phyloP scores from a whole-genome alignment of 30 jellyfish, hydroid and myxozoan species.

The Aurelia aurita region DNA sequence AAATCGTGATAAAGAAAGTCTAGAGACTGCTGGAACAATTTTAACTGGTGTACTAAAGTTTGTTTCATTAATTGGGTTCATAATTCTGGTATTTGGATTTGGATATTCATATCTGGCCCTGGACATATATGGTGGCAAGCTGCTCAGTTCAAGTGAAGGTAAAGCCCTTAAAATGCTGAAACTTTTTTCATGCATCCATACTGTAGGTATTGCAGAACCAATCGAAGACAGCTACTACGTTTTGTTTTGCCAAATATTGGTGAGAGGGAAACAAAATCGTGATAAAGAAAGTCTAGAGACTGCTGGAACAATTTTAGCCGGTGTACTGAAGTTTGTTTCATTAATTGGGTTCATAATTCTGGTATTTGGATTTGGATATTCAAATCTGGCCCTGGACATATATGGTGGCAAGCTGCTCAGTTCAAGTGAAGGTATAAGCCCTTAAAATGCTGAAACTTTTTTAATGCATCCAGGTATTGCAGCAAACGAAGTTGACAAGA shows the following conservation, averaged over 20 bases:
- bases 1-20: slow-evolving; percentile 15
- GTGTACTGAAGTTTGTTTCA: slow-evolving; percentile 90
- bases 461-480: no score
- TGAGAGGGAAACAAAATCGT: slow-evolving; percentile 61
- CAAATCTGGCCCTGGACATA: slow-evolving; percentile 82
- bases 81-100: slow-evolving; percentile 89
- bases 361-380: slow-evolving; percentile 92
- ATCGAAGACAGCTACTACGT: slow-evolving; percentile 95
- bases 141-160: slow-evolving; percentile 91
- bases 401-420: slow-evolving; percentile 97
- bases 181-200: no score
- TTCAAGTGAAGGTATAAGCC: slow-evolving; percentile 79
- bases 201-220: no score
- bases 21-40: slow-evolving; percentile 67
- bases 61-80: slow-evolving; percentile 87
- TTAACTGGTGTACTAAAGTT: slow-evolving; percentile 78
- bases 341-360: slow-evolving; percentile 79
- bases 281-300: slow-evolving; percentile 40
- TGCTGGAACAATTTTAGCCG: slow-evolving; percentile 66
- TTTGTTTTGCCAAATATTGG: slow-evolving; percentile 82
- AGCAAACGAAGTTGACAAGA: no score
- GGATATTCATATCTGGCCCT: slow-evolving; percentile 85
- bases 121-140: slow-evolving; percentile 95
- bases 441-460: no score
- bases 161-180: background rate